These are phyloP conservation scores for Orchesella flavescens DNA, from an alignment of 2,888 invertebrate species.

Conservation along the genomic window DNA sequence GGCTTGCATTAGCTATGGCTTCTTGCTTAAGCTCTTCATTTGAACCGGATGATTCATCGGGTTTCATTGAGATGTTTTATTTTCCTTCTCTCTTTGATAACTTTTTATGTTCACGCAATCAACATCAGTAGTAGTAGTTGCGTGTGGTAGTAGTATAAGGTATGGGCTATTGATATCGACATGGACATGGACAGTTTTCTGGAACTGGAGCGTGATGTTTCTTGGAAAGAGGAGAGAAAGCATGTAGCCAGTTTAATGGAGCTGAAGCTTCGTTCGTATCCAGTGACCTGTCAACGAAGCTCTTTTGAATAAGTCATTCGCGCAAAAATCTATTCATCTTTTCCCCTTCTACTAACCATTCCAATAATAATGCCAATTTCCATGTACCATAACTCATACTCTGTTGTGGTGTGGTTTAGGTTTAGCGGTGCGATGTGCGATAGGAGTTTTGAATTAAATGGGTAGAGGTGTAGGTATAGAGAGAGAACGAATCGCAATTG, in stretches of 20 bases:
- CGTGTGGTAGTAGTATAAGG: too few relatives aligned
- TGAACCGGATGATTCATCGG: slow-evolving; percentile 25
- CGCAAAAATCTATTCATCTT: not conserved
- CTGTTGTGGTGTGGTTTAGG: too few relatives aligned
- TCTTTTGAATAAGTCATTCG: slow-evolving; percentile 4
- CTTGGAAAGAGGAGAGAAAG: not conserved
- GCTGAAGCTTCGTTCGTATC: not conserved
- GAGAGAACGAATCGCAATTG: too few relatives aligned
- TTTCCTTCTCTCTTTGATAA: too few relatives aligned
- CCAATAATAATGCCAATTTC: not conserved
- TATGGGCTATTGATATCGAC: too few relatives aligned
- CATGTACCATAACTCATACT: too few relatives aligned
- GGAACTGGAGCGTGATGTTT: not conserved
- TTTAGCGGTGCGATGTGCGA: too few relatives aligned
- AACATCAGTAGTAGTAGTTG: too few relatives aligned
- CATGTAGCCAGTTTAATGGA: not conserved
- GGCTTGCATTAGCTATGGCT: not conserved
- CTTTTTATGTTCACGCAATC: too few relatives aligned
- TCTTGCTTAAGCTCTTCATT: not conserved
- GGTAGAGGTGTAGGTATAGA: too few relatives aligned
- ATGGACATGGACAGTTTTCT: too few relatives aligned
- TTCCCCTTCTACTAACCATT: not conserved
- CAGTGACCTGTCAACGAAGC: slow-evolving; percentile 3
- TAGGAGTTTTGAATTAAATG: too few relatives aligned
- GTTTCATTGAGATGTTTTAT: not conserved